These are phyloP conservation scores for Drosophila mettleri DNA, from an alignment of 2,888 invertebrate genomes.

Conservation along the genomic window DNA sequence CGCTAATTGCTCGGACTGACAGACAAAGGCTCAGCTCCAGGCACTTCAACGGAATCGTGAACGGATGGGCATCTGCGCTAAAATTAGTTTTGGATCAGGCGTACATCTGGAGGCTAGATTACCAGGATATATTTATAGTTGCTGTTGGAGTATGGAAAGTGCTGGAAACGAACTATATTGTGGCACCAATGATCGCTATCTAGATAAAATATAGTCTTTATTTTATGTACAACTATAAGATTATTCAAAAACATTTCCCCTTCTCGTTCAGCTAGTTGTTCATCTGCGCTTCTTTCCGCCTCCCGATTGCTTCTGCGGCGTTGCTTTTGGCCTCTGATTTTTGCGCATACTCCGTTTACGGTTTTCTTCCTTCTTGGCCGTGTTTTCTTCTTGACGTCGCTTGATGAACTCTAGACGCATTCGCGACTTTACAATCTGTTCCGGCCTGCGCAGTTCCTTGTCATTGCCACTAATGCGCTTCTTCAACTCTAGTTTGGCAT, in stretches of 20 bases:
- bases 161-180: not conserved
- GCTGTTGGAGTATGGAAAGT: not conserved
- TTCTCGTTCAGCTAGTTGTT: not conserved
- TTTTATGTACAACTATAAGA: slow-evolving; percentile 4
- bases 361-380: slow-evolving; percentile 84
- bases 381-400: slow-evolving; percentile 87
- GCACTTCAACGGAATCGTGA: slow-evolving; percentile 29
- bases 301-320: slow-evolving; percentile 38
- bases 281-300: slow-evolving; percentile 47
- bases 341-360: slow-evolving; percentile 84
- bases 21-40: slow-evolving; percentile 51
- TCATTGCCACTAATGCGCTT: slow-evolving; percentile 85
- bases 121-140: not conserved
- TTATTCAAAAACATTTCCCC: not conserved
- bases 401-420: slow-evolving; percentile 87
- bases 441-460: slow-evolving; percentile 89
- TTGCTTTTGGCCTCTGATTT: slow-evolving; percentile 64
- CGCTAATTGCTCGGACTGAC: slow-evolving; percentile 54
- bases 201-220: slow-evolving; percentile 4
- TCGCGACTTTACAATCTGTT: slow-evolving; percentile 92
- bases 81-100: slow-evolving; percentile 2
- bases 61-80: slow-evolving; percentile 15
- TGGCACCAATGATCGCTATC: not conserved
- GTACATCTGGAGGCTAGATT: slow-evolving; percentile 5
- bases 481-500: slow-evolving; percentile 89